Evolutionary conservation across 2,888 invertebrate genomes (phyloP).

Genomic region (Parnassius mnemosyne): DNA sequence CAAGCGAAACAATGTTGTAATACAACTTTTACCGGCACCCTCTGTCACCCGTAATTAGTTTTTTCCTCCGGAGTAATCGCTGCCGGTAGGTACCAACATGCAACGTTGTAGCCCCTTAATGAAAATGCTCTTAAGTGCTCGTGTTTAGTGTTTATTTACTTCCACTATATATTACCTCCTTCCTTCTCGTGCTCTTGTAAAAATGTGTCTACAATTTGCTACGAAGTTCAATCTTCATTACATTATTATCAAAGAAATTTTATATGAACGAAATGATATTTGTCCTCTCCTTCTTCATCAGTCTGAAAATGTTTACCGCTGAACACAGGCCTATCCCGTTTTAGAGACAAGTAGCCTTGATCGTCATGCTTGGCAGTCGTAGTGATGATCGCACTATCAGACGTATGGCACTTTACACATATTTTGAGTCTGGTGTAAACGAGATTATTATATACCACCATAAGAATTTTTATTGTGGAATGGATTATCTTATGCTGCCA

Average conservation of each 20-base stretch:
- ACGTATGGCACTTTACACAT: too few relatives aligned
- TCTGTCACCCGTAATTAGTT: constrained; percentile 70
- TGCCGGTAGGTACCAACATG: constrained; percentile 63
- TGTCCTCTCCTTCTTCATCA: too few relatives aligned
- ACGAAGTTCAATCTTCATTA: neutral
- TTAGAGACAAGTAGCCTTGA: too few relatives aligned
- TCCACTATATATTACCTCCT: constrained; percentile 59
- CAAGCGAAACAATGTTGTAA: constrained; percentile 33
- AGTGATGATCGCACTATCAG: too few relatives aligned
- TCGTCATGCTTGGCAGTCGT: too few relatives aligned
- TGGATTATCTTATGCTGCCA: too few relatives aligned
- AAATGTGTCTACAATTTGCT: constrained; percentile 39
- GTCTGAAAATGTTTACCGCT: too few relatives aligned
- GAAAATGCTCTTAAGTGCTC: constrained; percentile 72
- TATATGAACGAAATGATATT: too few relatives aligned
- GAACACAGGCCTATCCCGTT: too few relatives aligned
- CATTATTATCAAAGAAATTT: neutral
- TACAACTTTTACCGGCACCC: constrained; percentile 43
- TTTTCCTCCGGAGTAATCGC: constrained; percentile 66
- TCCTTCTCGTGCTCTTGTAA: constrained; percentile 52
- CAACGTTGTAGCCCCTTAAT: constrained; percentile 72
- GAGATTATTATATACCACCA: too few relatives aligned
- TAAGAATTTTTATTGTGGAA: too few relatives aligned
- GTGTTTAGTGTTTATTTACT: constrained; percentile 74
- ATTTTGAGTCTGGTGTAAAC: too few relatives aligned